Conservation (phyloP, 2,888 invertebrate species). For the Macrophya alboannulata region DNA sequence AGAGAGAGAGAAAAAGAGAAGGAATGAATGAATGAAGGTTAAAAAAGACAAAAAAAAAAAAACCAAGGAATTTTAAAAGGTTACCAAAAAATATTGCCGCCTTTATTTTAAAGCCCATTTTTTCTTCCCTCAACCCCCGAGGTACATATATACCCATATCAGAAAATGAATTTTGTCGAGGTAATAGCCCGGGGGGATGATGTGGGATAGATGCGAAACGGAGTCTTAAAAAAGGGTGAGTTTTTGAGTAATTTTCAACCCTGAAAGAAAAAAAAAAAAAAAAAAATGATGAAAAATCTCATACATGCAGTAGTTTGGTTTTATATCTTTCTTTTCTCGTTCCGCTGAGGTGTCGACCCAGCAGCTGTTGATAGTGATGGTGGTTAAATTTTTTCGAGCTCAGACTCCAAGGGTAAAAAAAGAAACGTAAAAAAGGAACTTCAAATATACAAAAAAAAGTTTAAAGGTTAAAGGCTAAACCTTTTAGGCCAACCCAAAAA, state of each 20-base stretch:
- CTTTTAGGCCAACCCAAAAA: slow-evolving; percentile 37
- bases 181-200: not conserved
- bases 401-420: not conserved
- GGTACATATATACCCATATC: not conserved
- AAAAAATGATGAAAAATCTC: not conserved
- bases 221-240: not conserved
- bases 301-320: not conserved
- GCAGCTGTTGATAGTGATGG: not conserved
- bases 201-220: not conserved
- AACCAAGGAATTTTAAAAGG: slow-evolving; percentile 51
- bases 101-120: slow-evolving; percentile 39
- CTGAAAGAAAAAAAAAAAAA: too few relatives aligned
- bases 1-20: slow-evolving; percentile 40
- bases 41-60: not conserved
- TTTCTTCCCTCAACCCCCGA: not conserved
- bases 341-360: not conserved
- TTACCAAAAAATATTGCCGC: slow-evolving; percentile 41
- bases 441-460: slow-evolving; percentile 8
- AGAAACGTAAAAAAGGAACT: too few relatives aligned
- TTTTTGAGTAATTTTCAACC: not conserved
- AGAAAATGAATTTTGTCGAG: slow-evolving; percentile 25
- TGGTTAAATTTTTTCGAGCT: slow-evolving; percentile 14
- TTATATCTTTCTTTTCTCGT: not conserved
- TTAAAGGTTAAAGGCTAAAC: slow-evolving; percentile 42
- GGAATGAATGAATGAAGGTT: not conserved